phyloP scores from a whole-genome alignment of 2,888 invertebrate genomes.

The Sinodicranocentrus sp. region DNA sequence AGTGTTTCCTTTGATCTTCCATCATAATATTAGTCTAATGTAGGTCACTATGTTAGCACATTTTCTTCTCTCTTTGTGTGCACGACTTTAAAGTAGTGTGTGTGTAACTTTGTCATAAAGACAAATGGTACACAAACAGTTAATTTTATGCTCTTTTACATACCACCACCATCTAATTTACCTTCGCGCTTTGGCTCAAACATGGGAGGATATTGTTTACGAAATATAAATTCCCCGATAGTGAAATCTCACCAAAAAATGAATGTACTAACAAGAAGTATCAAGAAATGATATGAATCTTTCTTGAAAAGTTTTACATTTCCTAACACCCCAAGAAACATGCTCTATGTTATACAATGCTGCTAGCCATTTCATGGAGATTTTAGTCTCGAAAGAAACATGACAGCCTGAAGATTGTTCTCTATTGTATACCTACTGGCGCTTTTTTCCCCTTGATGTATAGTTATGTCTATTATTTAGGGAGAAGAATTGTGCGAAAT shows the following conservation, averaged over 20 bases:
- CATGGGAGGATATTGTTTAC: no score
- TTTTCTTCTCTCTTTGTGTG: background rate
- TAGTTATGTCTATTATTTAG: no score
- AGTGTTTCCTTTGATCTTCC: constrained; percentile 55
- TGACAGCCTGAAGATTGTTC: constrained; percentile 46
- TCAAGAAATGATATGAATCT: constrained; percentile 7
- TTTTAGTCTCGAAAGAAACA: constrained; percentile 42
- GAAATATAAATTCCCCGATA: no score
- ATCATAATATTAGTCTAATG: constrained; percentile 45
- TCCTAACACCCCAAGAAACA: background rate
- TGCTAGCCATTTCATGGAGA: constrained; percentile 31
- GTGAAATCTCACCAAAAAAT: no score
- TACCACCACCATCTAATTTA: background rate
- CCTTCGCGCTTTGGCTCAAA: background rate
- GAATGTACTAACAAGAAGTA: no score
- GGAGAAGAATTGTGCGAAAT: no score
- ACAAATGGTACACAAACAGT: constrained; percentile 26
- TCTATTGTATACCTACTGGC: constrained; percentile 4
- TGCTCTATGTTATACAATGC: constrained; percentile 1
- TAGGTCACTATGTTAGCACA: background rate
- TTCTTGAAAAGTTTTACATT: background rate
- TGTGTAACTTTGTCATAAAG: no score
- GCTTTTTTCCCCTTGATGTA: no score
- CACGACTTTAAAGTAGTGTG: background rate
- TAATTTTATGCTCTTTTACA: constrained; percentile 37